These are phyloP conservation scores for Salmo trutta DNA, from an alignment of 2,797 vertebrate genomes.

Conservation along the genomic window DNA sequence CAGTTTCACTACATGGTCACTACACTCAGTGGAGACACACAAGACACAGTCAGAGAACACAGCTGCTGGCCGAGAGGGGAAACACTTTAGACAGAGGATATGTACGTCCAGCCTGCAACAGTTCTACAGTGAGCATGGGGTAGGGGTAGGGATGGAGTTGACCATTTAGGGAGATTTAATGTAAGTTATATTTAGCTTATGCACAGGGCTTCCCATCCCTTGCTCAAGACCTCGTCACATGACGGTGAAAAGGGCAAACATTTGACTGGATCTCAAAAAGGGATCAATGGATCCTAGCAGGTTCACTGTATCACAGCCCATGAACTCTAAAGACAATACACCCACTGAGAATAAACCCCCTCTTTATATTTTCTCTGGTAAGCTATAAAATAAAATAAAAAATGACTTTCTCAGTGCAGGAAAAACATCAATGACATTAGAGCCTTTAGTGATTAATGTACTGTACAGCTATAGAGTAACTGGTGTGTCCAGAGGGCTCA, in stretches of 20 bases:
- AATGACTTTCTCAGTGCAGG: neutral
- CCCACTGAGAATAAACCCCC: neutral
- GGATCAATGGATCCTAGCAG: neutral
- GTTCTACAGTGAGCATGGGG: neutral
- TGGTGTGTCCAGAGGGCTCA: constrained; percentile 14
- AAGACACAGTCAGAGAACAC: neutral
- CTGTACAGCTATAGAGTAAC: neutral
- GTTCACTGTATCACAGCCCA: neutral
- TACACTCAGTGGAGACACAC: constrained; percentile 14
- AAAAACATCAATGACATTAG: no score
- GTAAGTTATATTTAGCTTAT: neutral
- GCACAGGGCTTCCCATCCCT: neutral
- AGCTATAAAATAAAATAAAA: neutral
- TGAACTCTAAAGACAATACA: neutral
- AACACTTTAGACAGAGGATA: neutral
- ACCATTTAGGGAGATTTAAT: neutral
- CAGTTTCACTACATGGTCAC: constrained; percentile 2
- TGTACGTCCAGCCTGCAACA: no score
- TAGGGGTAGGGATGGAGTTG: neutral
- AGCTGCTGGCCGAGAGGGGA: neutral
- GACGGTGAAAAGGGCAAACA: neutral
- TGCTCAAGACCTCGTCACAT: neutral
- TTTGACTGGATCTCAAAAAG: neutral
- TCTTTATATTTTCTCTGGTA: neutral
- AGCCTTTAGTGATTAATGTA: no score